Base-by-base conservation (phyloP, 2,888 invertebrate species). In the Limulus polyphemus region DNA sequence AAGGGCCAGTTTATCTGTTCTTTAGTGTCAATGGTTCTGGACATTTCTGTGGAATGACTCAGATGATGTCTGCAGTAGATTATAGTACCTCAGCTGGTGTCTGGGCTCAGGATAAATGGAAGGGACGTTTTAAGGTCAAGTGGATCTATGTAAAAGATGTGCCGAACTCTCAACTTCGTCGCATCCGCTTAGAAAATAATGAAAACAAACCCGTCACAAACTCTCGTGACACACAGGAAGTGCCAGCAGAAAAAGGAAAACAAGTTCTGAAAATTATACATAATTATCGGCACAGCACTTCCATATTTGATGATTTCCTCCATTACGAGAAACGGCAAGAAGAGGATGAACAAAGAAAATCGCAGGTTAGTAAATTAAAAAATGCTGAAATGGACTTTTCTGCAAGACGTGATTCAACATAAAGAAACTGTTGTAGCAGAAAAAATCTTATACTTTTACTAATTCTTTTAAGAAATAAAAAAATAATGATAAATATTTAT, bases 91-190 rank as follows among this genome's bases (percentile, higher is more conserved):
- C 89, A 74, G 89, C 92, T 70, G 90, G 86, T 70, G 95, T 97
- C 72, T 98, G 97, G 97, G 91, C 94, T 63, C 95, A 97, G 79
- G 94, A 97, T 79, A 98, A 98, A 81, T 98, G 97, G 97, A 95
- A 94, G 79, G 94, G 94, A 73, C 90, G 77, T 79, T 92, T 94
- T 77, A 88, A 90, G 78, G 95, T 98, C 70, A 90, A 92, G 78
- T 98, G 98, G 98, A 86, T 98, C 74, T 98, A 97, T 79, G 97
- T 98, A 68, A 98, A 98, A 79, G 94, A 94, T 79, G 92, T 94
- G 73, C 93, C 93, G 60, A 94, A 94, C 77, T 83, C 83, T 72
- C 89, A 91, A 76, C 82, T 98, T 73, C 84, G 94, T 71, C 90
- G 92, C 79, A 97, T 98, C 78, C 87, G 88, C 71, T 81, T 98